A percentile compares a stretch with the other conserved stretches of the same genome.
phyloP scores from a whole-genome alignment of 2,113 vertebrate genomes.

The Sclerurus mexicanus region DNA sequence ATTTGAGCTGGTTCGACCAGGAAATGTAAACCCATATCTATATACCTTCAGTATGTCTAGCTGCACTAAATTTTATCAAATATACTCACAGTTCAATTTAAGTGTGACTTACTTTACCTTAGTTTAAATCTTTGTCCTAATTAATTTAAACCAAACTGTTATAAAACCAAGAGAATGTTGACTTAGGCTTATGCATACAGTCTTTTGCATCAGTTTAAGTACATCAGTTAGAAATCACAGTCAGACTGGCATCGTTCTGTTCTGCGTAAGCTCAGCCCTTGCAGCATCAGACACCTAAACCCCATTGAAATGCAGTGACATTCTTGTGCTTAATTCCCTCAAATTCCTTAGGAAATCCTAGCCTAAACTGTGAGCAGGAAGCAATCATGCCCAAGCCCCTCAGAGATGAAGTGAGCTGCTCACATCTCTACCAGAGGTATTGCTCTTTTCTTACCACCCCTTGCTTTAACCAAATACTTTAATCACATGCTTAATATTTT shows the following conservation, averaged over 20 bases:
- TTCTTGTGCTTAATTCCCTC: neutral
- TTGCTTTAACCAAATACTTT: neutral
- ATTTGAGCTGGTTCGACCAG: neutral
- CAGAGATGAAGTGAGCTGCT: neutral
- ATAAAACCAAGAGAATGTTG: neutral
- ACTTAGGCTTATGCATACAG: neutral
- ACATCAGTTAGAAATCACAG: neutral
- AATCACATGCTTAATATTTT: neutral
- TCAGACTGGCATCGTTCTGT: neutral
- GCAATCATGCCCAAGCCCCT: neutral
- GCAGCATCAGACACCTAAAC: neutral
- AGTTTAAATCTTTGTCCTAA: neutral
- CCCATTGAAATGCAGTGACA: neutral
- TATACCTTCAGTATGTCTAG: neutral
- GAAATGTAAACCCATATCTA: neutral
- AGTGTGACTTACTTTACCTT: neutral
- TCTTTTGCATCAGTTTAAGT: neutral
- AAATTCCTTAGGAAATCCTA: neutral
- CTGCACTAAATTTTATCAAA: neutral
- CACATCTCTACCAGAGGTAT: neutral
- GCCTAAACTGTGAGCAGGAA: neutral
- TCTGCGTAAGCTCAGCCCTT: neutral
- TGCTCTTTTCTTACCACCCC: neutral
- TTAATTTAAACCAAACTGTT: slow-evolving; percentile 1
- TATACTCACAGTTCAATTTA: neutral